Base-by-base conservation (phyloP, 2,888 invertebrate genomes). In the Thecophora atra region DNA sequence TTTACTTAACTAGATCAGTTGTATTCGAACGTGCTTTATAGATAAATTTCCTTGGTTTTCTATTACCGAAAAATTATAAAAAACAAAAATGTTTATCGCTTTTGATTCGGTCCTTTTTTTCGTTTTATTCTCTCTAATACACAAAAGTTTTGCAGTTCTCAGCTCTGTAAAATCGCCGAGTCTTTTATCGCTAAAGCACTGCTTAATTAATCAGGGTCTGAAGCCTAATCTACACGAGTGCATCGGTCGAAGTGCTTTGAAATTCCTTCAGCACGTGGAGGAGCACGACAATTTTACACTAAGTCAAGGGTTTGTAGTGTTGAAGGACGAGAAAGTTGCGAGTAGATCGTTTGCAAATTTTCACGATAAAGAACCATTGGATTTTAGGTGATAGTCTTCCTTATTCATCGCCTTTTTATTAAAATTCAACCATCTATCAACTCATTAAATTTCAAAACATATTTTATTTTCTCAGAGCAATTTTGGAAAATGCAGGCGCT, bases 361-460 rank as follows among this genome's bases (percentile, higher is more conserved):
- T 74, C 87, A 91, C 76, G 92, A 93, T 79, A 91, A 91, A 75
- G 92, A 94, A 87, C 93, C 94, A 0, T 89, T 91, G 81, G 91
- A 93, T 86, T 91, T 93, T 74, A 89, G 92, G 89, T 92, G 66
- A 70, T 71, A 21, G 28, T 15, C 7, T 26, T 6, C 11, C 26
- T 24, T 58, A 28, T n/a, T 44, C 3, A 26, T 64, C 21, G 8
- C 19, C 37, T 63, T 7, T 63, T 37, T 11, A 30, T 42, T 26
- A 42, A 17, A 26, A n/a, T 30, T 3, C 15, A 63, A 26, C 15
- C 11, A 11, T 37, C 37, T 63, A 63, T 15, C 8, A 63, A 56
- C 8, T 37, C 24, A 63, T 63, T 24, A 13, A 37, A 26, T 17
- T 24, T 42, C 63, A n/a, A 30, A 63, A 6, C 28, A 1, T 30